These are phyloP conservation scores for Aphelinus certus DNA, from an alignment of 1,140 invertebrate species.

Conservation along the genomic window DNA sequence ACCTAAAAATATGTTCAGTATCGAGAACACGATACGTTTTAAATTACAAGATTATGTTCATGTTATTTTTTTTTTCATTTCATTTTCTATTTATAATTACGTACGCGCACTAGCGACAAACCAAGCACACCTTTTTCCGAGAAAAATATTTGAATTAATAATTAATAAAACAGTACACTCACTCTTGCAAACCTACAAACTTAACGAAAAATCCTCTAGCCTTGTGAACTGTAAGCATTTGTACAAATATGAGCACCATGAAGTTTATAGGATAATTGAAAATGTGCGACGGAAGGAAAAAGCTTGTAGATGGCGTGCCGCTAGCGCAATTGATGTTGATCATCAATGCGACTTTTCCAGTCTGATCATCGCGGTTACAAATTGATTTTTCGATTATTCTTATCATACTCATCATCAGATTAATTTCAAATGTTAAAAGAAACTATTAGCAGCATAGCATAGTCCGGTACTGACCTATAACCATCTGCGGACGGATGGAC, in stretches of 20 bases:
- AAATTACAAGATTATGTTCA: constrained; percentile 31
- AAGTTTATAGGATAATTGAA: constrained; percentile 4
- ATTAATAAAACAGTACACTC: constrained; percentile 6
- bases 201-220: constrained; percentile 15
- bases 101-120: constrained; percentile 33
- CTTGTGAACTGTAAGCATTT: constrained; percentile 24
- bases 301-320: constrained; percentile 27
- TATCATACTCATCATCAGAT: constrained; percentile 18
- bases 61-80: constrained; percentile 13
- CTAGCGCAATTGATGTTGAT: constrained; percentile 10
- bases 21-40: constrained; percentile 45
- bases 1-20: constrained; percentile 47
- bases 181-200: constrained; percentile 14
- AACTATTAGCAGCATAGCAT: constrained; percentile 64
- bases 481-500: constrained; percentile 63
- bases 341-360: constrained; percentile 36
- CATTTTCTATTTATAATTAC: constrained; percentile 12
- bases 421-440: constrained; percentile 49
- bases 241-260: constrained; percentile 37
- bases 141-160: constrained; percentile 1
- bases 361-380: constrained; percentile 46
- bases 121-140: constrained; percentile 22
- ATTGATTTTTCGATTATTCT: constrained; percentile 41
- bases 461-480: constrained; percentile 67
- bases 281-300: constrained; percentile 27